phyloP scores from a whole-genome alignment of 2,797 vertebrate species.

The Bovichtus diacanthus region DNA sequence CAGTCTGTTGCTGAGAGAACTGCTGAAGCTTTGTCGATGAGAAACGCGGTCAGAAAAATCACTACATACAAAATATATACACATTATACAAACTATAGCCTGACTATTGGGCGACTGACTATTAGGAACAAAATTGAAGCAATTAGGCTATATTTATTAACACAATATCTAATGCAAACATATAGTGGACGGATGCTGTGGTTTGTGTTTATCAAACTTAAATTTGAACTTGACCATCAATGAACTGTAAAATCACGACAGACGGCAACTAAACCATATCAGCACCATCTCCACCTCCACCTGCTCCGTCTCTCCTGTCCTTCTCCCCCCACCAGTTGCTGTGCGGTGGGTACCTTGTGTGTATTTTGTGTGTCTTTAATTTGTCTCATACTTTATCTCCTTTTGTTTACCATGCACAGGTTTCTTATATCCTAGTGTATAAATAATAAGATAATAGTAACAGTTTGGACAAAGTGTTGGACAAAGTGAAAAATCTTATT shows the following conservation, averaged over 20 bases:
- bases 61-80: neutral
- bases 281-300: neutral
- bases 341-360: neutral
- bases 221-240: neutral
- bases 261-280: neutral
- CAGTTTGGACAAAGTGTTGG: too few relatives aligned
- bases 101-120: neutral
- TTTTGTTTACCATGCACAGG: neutral
- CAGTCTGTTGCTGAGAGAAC: neutral
- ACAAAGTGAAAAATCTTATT: neutral
- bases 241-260: neutral
- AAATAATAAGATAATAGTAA: neutral
- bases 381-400: neutral
- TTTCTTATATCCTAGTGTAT: neutral
- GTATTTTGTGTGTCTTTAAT: neutral
- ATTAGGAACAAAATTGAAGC: neutral
- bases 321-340: too few relatives aligned
- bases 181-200: neutral
- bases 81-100: neutral
- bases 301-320: neutral
- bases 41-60: conserved; percentile 7
- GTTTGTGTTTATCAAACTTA: neutral
- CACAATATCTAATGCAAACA: neutral
- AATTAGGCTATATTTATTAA: neutral
- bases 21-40: neutral